Evolutionary conservation across 35 echinoderm and acorn worm genomes (phyloP), one percentile per base, ranked within the genome.

Genomic region (Lytechinus variegatus): DNA sequence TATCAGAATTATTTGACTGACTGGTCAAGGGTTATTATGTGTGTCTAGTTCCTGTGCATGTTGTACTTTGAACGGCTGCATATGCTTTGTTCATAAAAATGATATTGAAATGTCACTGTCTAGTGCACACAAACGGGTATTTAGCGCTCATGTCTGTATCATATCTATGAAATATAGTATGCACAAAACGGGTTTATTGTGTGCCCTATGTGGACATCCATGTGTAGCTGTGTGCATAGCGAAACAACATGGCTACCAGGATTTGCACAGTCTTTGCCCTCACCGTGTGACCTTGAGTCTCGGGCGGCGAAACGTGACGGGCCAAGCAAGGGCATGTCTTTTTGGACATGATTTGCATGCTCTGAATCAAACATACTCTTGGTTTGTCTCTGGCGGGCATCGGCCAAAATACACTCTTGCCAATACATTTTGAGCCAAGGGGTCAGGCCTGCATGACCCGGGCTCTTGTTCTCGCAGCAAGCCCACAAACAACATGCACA

Each of bases 281-380:
- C 53, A 93, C 92, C 54, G 92, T 27, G 27, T 93, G 92, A 93
- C 92, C 92, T 93, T 93, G 92, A 93, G 92, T 57, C 92, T 54
- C 92, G 11, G 92, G 52, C 92, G 92, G 92, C 24, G 92, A 93
- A 93, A 93, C 92, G 92, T 93, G 92, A 93, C 92, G 92, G 92
- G 92, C 92, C 92, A 93, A 93, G 53, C 92, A 54, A 54, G 92
- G 92, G 92, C 92, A 93, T 93, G 92, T 93, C 56, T 90, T 79
- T 93, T 93, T 93, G 92, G 92, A 93, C 92, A 93, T 93, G 92
- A 93, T 93, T 93, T 93, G 92, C 92, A 93, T 93, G 92, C 92
- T 55, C 92, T 57, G 54, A 57, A 55, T 93, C 54, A 93, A 93
- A 93, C 92, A 93, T 93, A 93, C 92, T 55, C 92, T 27, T 57